Evolutionary conservation across 2,888 invertebrate species (phyloP), one percentile per base, ranked within the genome.

Genomic region (Ornithoptera priamus): DNA sequence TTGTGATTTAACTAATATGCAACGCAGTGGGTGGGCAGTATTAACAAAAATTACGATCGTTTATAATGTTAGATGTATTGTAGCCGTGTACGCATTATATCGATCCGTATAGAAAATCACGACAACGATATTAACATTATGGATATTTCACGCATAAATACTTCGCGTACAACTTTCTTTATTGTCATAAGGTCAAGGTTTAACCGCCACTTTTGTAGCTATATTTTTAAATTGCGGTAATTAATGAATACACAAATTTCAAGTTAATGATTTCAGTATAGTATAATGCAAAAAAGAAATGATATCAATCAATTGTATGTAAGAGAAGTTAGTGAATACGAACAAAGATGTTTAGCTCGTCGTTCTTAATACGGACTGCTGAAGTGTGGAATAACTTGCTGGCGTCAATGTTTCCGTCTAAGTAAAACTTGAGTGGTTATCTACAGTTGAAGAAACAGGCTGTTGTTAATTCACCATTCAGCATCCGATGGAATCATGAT

Each of bases 1-100:
- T 71, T 67, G 62, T 60, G 30, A 50, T 58, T 60, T 50, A 53
- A 70, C 56, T 67, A 65, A 69, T 69, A 60, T 65, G 30, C 30
- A 65, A 1, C 70, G 53, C 70, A 60, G 70, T 67, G 63, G 70
- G 67, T 67, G 67, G 67, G 10, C 70, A 36, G 30, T 70, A 67
- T 53, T 70, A 60, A 67, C 30, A 62, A 67, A 67, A 70, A 70
- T 62, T 67, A 67, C 56, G 22, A 66, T 62, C 46, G 20, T 24
- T 20, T 59, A 18, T 62, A 58, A 69, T 58, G 58, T 62, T 65
- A 66, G 57, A 62, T 58, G 24, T 62, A 66, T 66, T 62, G 62
- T 36, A 66, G 57, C 53, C 60, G 60, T 22, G 59, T 69, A 46
- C 46, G 36, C 58, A 50, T 59, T 70, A 46, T 62, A 66, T 62